A percentile compares a stretch with the other conserved stretches of the same genome.
These are phyloP conservation scores for Tiphia femorata DNA, from an alignment of 2,888 invertebrate genomes.

Conservation along the genomic window DNA sequence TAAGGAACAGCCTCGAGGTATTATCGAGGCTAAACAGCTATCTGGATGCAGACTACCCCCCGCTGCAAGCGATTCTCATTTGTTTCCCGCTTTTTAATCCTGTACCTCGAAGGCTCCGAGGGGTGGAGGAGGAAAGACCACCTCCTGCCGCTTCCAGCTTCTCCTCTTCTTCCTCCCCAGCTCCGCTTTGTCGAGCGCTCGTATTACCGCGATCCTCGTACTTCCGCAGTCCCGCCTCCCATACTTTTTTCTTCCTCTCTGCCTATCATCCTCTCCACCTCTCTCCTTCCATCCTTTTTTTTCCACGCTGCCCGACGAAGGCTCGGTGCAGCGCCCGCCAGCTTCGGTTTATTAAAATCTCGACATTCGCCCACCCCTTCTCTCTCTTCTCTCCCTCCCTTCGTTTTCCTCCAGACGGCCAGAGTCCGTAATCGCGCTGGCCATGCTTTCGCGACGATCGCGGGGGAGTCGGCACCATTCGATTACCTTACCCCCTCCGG, in stretches of 20 bases:
- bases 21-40: slow-evolving; percentile 47
- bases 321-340: slow-evolving; percentile 1
- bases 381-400: background rate
- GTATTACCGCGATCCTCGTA: background rate
- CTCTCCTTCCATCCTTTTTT: background rate
- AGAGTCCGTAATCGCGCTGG: no score
- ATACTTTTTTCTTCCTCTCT: background rate
- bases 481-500: no score
- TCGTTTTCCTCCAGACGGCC: slow-evolving; percentile 6
- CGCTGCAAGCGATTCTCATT: slow-evolving; percentile 59
- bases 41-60: slow-evolving; percentile 49
- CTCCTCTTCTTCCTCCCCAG: background rate
- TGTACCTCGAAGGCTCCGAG: slow-evolving; percentile 26
- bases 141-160: slow-evolving; percentile 9
- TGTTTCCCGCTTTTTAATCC: slow-evolving; percentile 53
- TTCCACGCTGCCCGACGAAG: background rate
- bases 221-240: background rate
- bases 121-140: slow-evolving; percentile 29
- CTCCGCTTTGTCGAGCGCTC: slow-evolving; percentile 1
- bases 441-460: no score
- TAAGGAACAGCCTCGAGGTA: slow-evolving; percentile 24
- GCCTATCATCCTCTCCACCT: background rate
- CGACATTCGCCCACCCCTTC: slow-evolving; percentile 19
- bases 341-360: slow-evolving; percentile 30
- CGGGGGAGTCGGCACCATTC: no score